Evolutionary conservation across 2,113 vertebrate species (phyloP), one percentile per base, ranked within the genome.

Genomic region (Gobius niger): DNA sequence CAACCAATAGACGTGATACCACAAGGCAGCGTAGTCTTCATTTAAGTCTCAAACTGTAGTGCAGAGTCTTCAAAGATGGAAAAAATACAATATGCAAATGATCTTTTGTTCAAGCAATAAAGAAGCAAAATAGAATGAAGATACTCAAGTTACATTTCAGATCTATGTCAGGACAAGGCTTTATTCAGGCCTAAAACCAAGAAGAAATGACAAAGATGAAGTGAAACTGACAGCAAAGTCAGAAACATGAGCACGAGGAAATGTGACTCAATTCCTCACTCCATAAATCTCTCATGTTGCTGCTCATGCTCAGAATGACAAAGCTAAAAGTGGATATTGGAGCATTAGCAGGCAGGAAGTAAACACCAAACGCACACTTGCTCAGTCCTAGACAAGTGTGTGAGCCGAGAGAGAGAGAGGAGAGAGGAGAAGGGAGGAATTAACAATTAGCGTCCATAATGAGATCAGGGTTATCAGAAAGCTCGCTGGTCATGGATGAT

Each of bases 381-480:
- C n/a, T 70, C 73, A 8, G 57, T 60, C 57, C 40, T 49, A 68
- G 78, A 68, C 46, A 50, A 63, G 65, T 75, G 80, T 65, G 83
- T 67, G 63, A 54, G 16, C 51, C 67, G 71, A 59, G 49, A 70
- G 78, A 54, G 52, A 19, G 52, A 53, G 70, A 81, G 60, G 81
- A 83, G 77, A 77, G 72, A 65, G 82, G 77, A 77, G 72, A 65
- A 82, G 68, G 71, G 69, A 77, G 76, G 81, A 82, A 83, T 85
- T 87, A 76, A 85, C 83, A 89, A 90, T 92, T 91, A 91, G 80
- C 63, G 76, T 81, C 80, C 80, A 81, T 90, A 89, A 92, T 92
- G 87, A 89, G 87, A 91, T 91, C 82, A 84, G 86, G 89, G 89
- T 92, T 91, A 91, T 91, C 87, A 85, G 89, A 85, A 72, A 70